These are phyloP conservation scores for Gobius niger DNA, from an alignment of 2,113 vertebrate species.

Conservation along the genomic window DNA sequence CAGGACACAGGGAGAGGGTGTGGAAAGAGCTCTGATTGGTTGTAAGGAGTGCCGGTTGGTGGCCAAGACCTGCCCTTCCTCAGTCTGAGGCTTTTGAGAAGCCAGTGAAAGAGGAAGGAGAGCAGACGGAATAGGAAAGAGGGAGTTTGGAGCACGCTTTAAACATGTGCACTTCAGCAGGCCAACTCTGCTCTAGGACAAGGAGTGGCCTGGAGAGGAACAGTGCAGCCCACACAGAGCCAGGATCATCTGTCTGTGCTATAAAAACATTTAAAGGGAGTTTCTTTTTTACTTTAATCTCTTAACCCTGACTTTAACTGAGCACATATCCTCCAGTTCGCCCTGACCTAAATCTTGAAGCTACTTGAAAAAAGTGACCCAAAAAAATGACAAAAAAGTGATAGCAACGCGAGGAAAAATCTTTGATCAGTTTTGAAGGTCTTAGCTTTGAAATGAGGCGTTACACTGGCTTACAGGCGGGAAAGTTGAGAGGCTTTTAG, in stretches of 20 bases:
- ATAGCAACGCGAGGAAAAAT: too few species aligned
- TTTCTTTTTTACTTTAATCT: too few species aligned
- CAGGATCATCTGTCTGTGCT: slow-evolving; percentile 6
- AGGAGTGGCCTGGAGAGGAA: slow-evolving; percentile 43
- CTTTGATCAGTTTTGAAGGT: too few species aligned
- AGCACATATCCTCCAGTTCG: too few species aligned
- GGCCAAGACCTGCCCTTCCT: slow-evolving; percentile 44
- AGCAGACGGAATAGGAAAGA: slow-evolving; percentile 39
- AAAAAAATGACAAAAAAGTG: too few species aligned
- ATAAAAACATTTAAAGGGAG: slow-evolving; percentile 15
- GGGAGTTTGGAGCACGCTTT: slow-evolving; percentile 50
- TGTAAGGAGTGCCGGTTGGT: slow-evolving; percentile 38
- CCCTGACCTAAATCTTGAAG: too few species aligned
- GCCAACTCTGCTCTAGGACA: slow-evolving; percentile 57
- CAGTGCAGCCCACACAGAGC: slow-evolving; percentile 35
- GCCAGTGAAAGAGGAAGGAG: slow-evolving; percentile 39
- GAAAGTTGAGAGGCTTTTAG: too few species aligned
- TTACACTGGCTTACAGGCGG: too few species aligned
- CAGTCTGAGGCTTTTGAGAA: slow-evolving; percentile 23
- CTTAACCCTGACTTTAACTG: too few species aligned
- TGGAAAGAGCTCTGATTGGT: slow-evolving; percentile 70
- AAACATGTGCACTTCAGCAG: slow-evolving; percentile 56
- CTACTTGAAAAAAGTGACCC: too few species aligned
- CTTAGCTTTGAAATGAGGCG: too few species aligned
- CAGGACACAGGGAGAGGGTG: slow-evolving; percentile 49